Conservation (phyloP, 2,888 invertebrate genomes). For the Cosmopolites sordidus region DNA sequence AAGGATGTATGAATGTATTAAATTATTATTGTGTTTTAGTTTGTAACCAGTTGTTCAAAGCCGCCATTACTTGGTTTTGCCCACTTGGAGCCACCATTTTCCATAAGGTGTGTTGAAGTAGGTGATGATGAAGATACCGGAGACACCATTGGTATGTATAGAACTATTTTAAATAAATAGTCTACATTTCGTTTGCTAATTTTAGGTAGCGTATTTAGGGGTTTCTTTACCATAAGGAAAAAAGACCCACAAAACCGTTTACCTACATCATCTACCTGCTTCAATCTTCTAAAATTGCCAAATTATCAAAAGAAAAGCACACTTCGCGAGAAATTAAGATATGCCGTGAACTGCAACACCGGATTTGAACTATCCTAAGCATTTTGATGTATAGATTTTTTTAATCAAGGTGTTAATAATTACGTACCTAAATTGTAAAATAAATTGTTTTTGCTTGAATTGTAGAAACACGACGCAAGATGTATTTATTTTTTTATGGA, state of each 20-base stretch:
- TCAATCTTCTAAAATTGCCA: slow-evolving; percentile 95
- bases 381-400: not conserved
- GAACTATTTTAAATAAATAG: not conserved
- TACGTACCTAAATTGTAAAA: not conserved
- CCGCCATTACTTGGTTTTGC: slow-evolving; percentile 95
- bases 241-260: slow-evolving; percentile 90
- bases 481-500: slow-evolving; percentile 8
- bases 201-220: slow-evolving; percentile 90
- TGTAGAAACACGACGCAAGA: not conserved
- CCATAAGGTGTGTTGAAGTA: slow-evolving; percentile 98
- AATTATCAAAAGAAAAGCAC: slow-evolving; percentile 97
- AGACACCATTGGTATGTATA: slow-evolving; percentile 66
- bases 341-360: slow-evolving; percentile 96
- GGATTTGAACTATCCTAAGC: slow-evolving; percentile 96
- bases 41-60: slow-evolving; percentile 87
- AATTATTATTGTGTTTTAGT: slow-evolving; percentile 33
- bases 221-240: slow-evolving; percentile 95
- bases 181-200: slow-evolving; percentile 8
- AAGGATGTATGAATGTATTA: too few species aligned
- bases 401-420: not conserved
- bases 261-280: slow-evolving; percentile 99
- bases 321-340: slow-evolving; percentile 89
- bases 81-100: slow-evolving; percentile 94
- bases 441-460: not conserved
- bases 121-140: slow-evolving; percentile 95